These are phyloP conservation scores for Apis laboriosa DNA, from an alignment of 1,140 invertebrate genomes.

Conservation along the genomic window DNA sequence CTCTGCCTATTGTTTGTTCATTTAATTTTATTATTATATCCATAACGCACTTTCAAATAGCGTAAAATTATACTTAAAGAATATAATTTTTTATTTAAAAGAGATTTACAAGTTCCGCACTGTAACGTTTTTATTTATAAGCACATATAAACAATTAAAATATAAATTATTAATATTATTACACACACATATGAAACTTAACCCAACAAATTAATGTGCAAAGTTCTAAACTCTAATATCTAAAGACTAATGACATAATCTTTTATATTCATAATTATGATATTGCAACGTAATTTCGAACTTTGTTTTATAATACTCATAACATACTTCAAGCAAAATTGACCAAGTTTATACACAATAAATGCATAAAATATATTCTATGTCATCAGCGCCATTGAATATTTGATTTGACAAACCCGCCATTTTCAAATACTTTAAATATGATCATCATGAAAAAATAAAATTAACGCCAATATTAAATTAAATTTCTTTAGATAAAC, in stretches of 20 bases:
- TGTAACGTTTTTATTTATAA: slow-evolving; percentile 4
- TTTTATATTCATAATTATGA: not conserved
- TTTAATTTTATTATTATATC: slow-evolving; percentile 83
- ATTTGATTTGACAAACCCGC: not conserved
- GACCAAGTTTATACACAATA: not conserved
- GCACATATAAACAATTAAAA: not conserved
- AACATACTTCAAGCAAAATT: not conserved
- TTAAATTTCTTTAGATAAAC: not conserved
- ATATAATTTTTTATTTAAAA: not conserved
- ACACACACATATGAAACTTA: not conserved
- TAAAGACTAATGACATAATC: no score
- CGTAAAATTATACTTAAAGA: not conserved
- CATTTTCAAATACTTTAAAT: slow-evolving; percentile 29
- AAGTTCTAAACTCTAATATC: not conserved
- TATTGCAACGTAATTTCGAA: not conserved
- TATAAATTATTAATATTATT: not conserved
- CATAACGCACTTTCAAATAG: slow-evolving; percentile 74
- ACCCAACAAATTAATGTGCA: not conserved
- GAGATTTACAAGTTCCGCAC: not conserved
- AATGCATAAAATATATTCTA: slow-evolving; percentile 1
- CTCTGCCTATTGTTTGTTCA: slow-evolving; percentile 83
- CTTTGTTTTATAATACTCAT: not conserved
- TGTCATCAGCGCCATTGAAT: slow-evolving; percentile 17
- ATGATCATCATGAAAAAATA: not conserved
- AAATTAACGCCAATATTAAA: not conserved